Percentiles rank a stretch among this genome's conserved stretches.
phyloP scores from a whole-genome alignment of 1,140 invertebrate species.

The Drosophila repleta region DNA sequence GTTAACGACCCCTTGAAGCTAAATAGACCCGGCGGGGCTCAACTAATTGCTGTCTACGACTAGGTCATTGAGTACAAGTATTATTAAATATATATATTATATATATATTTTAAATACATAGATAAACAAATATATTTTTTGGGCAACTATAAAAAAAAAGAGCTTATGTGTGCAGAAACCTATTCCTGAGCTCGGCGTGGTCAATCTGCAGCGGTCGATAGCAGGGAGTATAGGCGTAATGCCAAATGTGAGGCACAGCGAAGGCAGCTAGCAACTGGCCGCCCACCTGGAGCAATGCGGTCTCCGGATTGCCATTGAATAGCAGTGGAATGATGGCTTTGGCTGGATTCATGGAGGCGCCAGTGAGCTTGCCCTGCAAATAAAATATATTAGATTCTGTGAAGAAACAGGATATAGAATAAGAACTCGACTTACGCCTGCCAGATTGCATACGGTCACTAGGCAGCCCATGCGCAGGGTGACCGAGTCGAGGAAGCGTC shows the following conservation, averaged over 20 bases:
- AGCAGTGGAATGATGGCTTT: conserved; percentile 39
- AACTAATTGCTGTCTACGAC: neutral
- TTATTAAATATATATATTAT: neutral
- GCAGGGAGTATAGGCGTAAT: conserved; percentile 5
- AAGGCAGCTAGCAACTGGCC: conserved; percentile 45
- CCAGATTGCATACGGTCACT: conserved; percentile 41
- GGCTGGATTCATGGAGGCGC: conserved; percentile 52
- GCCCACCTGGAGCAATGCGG: conserved; percentile 35
- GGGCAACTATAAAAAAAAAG: neutral
- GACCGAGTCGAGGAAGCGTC: conserved; percentile 53
- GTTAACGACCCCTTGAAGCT: neutral
- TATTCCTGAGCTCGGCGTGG: neutral
- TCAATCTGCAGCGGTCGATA: conserved; percentile 8
- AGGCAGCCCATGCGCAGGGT: conserved; percentile 54
- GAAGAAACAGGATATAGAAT: neutral
- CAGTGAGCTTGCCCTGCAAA: conserved; percentile 42
- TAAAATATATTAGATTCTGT: neutral
- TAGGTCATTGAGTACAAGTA: neutral
- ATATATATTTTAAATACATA: neutral
- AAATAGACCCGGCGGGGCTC: conserved; percentile 6
- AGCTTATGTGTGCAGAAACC: conserved; percentile 4
- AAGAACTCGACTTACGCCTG: conserved; percentile 32
- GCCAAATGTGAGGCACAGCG: conserved; percentile 47
- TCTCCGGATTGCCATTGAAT: conserved; percentile 32
- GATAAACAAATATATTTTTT: conserved; percentile 1